Base-by-base conservation (phyloP, 2,888 invertebrate species). In the Neoaliturus tenellus region DNA sequence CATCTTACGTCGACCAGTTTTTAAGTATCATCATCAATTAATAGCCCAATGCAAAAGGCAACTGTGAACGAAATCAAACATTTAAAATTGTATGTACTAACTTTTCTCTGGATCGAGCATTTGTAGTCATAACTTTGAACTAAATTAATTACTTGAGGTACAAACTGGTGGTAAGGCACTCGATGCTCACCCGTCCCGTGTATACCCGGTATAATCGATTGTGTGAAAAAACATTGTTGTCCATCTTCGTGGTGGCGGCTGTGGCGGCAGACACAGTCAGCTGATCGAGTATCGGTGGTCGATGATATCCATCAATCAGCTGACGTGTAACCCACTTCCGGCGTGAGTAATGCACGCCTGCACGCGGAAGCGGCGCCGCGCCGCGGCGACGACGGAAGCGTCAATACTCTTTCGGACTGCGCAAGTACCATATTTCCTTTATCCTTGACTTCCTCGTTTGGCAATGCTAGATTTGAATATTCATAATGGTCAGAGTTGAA, bases 311-410 rank as follows among this genome's bases (percentile, higher is more conserved):
- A 75, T 75, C 28, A 75, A 75, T 75, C 75, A 75, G 28, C 39
- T 75, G 75, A 44, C 75, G 44, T 75, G 31, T 75, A 44, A 44
- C 75, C 75, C 28, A 75, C 75, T 75, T 75, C 75, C 75, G 75
- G 75, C 23, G 71, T 71, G 71, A 71, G 71, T 71, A 71, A 71
- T 71, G 71, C 41, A 67, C 67, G 71, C 35, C 10, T 41, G 71
- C 35, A 73, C 41, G 71, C 75, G 75, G 75, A 75, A 75, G 75
- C 48, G 75, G 44, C 41, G 75, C 75, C 44, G 28, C 48, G 25
- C 23, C 5, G 8, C 20, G 35, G 25, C 75, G 23, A n/a, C n/a
- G n/a, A n/a, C n/a, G 69, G 71, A 75, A 75, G 31, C 39, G 41
- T 41, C 75, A 28, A 75, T 75, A 75, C 48, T 75, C 75, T 48